These are phyloP conservation scores for Drosophila seguyi DNA, from an alignment of 1,140 invertebrate genomes.

Conservation along the genomic window DNA sequence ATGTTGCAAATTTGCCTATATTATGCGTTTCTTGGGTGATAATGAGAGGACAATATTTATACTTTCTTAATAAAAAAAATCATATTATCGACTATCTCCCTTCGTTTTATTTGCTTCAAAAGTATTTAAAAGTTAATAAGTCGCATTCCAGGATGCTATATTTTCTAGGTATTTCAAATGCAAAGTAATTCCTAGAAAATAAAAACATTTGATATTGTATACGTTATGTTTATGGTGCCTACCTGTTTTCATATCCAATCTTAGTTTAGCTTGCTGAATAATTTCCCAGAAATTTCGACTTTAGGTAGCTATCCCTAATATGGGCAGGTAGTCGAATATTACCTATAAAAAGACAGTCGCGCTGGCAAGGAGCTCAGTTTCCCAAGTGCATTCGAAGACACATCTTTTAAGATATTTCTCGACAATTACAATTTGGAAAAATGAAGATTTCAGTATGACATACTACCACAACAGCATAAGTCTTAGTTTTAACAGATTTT, in stretches of 20 bases:
- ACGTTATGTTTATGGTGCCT: neutral
- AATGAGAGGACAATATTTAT: neutral
- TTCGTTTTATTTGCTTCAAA: neutral
- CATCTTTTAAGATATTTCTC: neutral
- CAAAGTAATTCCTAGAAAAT: neutral
- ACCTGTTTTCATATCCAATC: neutral
- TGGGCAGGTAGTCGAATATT: neutral
- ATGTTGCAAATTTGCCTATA: neutral
- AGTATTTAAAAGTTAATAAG: no score
- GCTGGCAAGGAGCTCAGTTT: neutral
- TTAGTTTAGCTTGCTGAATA: no score
- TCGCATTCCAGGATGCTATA: neutral
- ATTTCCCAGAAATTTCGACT: neutral
- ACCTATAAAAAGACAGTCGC: neutral
- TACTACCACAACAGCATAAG: neutral
- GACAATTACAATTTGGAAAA: neutral
- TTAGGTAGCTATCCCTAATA: neutral
- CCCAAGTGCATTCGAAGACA: neutral
- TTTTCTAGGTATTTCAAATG: neutral
- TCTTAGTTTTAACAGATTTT: neutral
- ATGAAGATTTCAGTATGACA: conserved; percentile 1
- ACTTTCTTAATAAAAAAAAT: no score
- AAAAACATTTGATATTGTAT: neutral
- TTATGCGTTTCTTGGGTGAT: neutral
- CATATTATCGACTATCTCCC: neutral